phyloP scores from a whole-genome alignment of 2,888 invertebrate genomes.

The Hylaea fasciaria region DNA sequence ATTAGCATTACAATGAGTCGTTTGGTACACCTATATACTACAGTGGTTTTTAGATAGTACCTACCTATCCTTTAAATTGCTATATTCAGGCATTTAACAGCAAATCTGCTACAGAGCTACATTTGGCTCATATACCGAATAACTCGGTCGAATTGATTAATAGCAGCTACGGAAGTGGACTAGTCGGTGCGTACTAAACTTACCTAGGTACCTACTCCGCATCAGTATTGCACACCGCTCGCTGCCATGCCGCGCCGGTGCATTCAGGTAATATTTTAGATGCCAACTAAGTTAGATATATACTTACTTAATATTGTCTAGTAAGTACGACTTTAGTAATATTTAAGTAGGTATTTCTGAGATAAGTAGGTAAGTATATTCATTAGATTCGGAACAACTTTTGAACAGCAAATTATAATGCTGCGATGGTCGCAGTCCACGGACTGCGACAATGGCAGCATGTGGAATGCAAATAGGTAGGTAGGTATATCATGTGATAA shows the following conservation, averaged over 20 bases:
- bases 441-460: too few relatives aligned
- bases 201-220: slow-evolving; percentile 3
- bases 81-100: not conserved
- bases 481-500: too few relatives aligned
- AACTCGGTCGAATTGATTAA: slow-evolving; percentile 4
- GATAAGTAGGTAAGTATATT: too few relatives aligned
- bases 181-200: not conserved
- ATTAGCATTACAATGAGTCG: too few relatives aligned
- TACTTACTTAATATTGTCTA: too few relatives aligned
- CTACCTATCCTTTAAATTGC: not conserved
- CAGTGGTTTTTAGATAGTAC: too few relatives aligned
- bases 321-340: not conserved
- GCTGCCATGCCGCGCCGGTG: not conserved
- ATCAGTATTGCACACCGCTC: slow-evolving; percentile 6
- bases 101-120: not conserved
- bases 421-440: too few relatives aligned
- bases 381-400: not conserved
- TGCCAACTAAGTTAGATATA: not conserved
- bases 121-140: not conserved
- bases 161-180: slow-evolving; percentile 14
- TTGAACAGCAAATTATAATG: not conserved
- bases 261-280: not conserved
- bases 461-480: too few relatives aligned
- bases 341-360: not conserved
- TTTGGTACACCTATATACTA: too few relatives aligned